phyloP scores from a whole-genome alignment of 2,888 invertebrate species.

The Chymomyza fuscimana region DNA sequence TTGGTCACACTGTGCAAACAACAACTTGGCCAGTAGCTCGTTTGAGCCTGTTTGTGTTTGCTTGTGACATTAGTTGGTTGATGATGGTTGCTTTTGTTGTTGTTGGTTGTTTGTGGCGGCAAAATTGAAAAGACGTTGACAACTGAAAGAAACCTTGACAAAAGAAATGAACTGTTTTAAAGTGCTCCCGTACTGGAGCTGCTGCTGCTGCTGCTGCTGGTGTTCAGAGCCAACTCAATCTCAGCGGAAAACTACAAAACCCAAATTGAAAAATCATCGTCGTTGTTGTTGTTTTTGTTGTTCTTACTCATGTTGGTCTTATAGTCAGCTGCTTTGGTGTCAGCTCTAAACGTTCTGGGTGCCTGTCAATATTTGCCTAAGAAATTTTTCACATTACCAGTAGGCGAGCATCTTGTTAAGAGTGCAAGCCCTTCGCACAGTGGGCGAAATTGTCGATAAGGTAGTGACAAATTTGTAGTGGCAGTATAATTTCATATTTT shows the following conservation, averaged over 20 bases:
- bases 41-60: slow-evolving; percentile 23
- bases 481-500: too few relatives aligned
- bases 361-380: slow-evolving; percentile 76
- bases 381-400: slow-evolving; percentile 76
- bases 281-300: not conserved
- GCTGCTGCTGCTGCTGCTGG: slow-evolving; percentile 15
- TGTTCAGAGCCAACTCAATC: slow-evolving; percentile 17
- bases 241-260: slow-evolving; percentile 73
- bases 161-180: slow-evolving; percentile 76
- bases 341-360: slow-evolving; percentile 11
- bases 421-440: slow-evolving; percentile 9
- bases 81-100: not conserved
- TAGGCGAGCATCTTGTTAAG: slow-evolving; percentile 46
- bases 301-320: slow-evolving; percentile 37
- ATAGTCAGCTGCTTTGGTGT: slow-evolving; percentile 3
- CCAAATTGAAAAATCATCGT: slow-evolving; percentile 72
- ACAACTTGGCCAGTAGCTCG: slow-evolving; percentile 50
- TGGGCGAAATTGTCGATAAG: too few relatives aligned
- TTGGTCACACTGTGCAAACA: slow-evolving; percentile 14
- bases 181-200: slow-evolving; percentile 57
- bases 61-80: slow-evolving; percentile 51
- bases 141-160: slow-evolving; percentile 59
- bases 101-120: slow-evolving; percentile 45
- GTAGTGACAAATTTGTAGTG: too few relatives aligned
- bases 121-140: slow-evolving; percentile 52